Evolutionary conservation across 2,888 invertebrate species (phyloP), one percentile per base, ranked within the genome.

Genomic region (Acanthacorydalis orientalis): DNA sequence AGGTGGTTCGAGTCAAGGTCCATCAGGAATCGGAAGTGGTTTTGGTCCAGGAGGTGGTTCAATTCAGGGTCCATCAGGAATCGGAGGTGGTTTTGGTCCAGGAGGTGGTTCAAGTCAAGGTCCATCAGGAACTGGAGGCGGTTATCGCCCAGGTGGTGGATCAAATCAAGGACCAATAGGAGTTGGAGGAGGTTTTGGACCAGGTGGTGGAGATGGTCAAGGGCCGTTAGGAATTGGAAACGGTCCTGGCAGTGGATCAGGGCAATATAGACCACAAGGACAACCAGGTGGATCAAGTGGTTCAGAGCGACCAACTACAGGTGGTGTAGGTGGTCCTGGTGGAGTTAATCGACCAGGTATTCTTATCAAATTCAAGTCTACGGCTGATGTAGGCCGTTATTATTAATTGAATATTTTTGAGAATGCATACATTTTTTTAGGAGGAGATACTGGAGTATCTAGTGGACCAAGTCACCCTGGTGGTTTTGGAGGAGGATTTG

Each of bases 81-180:
- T 47, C 4, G 37, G 31, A 23, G 44, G 47, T 2, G 48, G 48
- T 10, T 31, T 23, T 10, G 47, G 39, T 14, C 47, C 49, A 4
- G 32, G 47, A 39, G 48, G 48, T 1, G 44, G 43, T 10, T 3
- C 12, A 16, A 48, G 35, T 38, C 42, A 45, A 23, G 7, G 39
- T 8, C 48, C 48, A 41, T 56, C 57, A 1, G 33, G 42, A 11
- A 57, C 59, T 7, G 56, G 51, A n/a, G 23, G 23, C 6, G 23
- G 23, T 23, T 23, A 2, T 6, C 3, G 54, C 1, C 58, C 57
- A 23, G 57, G 59, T 1, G 45, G 53, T 2, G 53, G 58, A 11
- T 57, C 51, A 41, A 54, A 42, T 68, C 75, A 57, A 68, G 63
- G 50, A 72, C 77, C 60, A 66, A 65, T 57, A 63, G 60, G 49